phyloP scores from a whole-genome alignment of 1,140 invertebrate species.

The Drosophila busckii region DNA sequence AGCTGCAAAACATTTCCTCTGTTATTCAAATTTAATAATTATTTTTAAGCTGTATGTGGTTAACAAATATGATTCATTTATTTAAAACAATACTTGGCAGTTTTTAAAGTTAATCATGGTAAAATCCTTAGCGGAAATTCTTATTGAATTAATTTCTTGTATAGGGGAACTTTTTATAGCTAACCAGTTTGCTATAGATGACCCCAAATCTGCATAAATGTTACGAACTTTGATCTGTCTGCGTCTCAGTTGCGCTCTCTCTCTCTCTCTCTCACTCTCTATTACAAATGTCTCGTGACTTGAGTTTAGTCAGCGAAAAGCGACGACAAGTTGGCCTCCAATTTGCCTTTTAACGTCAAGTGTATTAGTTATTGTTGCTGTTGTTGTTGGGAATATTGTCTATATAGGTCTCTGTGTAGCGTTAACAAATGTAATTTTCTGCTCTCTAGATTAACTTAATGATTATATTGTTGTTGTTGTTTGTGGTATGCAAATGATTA shows the following conservation, averaged over 20 bases:
- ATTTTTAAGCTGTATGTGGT: no score
- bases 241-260: constrained; percentile 1
- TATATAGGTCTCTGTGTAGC: not conserved
- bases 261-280: not conserved
- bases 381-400: no score
- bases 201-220: no score
- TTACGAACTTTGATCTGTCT: not conserved
- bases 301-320: constrained; percentile 12
- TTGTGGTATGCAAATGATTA: constrained; percentile 1
- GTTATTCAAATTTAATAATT: no score
- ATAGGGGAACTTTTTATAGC: constrained; percentile 1
- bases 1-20: no score
- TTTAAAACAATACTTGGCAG: no score
- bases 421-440: constrained; percentile 25
- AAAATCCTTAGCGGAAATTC: constrained; percentile 5
- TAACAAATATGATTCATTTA: no score
- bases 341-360: not conserved
- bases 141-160: not conserved
- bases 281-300: constrained; percentile 27
- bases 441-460: constrained; percentile 29
- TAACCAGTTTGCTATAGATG: constrained; percentile 5
- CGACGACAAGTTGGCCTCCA: constrained; percentile 4
- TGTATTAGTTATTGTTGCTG: no score
- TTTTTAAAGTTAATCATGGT: no score
- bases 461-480: constrained; percentile 13